phyloP scores from a whole-genome alignment of 2,113 vertebrate genomes.

The Siniperca knerii region DNA sequence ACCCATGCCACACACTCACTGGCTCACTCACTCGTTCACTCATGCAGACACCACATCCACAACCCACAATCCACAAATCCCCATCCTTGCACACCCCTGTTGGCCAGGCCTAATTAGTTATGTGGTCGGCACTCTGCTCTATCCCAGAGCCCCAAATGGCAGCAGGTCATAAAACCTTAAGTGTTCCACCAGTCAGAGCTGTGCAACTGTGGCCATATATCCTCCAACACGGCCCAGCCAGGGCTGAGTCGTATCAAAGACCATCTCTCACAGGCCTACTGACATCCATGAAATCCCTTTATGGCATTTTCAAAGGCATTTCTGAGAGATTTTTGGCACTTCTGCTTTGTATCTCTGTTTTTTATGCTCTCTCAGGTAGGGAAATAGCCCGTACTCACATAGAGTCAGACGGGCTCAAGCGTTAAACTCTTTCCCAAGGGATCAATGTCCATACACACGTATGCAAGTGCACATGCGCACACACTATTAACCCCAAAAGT shows the following conservation, averaged over 20 bases:
- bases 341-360: conserved; percentile 65
- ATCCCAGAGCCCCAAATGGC: conserved; percentile 84
- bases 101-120: conserved; percentile 86
- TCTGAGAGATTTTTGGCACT: conserved; percentile 75
- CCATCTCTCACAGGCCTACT: conserved; percentile 73
- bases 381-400: conserved; percentile 29
- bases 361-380: conserved; percentile 59
- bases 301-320: conserved; percentile 79
- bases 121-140: conserved; percentile 79
- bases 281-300: conserved; percentile 85
- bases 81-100: conserved; percentile 65
- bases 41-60: conserved; percentile 58
- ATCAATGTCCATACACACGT: conserved; percentile 42
- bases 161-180: conserved; percentile 88
- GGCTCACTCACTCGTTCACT: conserved; percentile 57
- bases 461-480: conserved; percentile 42
- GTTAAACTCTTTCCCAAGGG: conserved; percentile 53
- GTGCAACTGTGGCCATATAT: conserved; percentile 85
- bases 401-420: conserved; percentile 33
- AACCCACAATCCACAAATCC: conserved; percentile 73
- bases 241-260: conserved; percentile 84
- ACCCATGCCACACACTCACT: conserved; percentile 64
- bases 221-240: conserved; percentile 74
- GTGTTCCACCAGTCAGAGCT: conserved; percentile 88
- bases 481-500: conserved; percentile 74